These are phyloP conservation scores for Fistularia commersonii DNA, from an alignment of 2,797 vertebrate species.

Conservation along the genomic window DNA sequence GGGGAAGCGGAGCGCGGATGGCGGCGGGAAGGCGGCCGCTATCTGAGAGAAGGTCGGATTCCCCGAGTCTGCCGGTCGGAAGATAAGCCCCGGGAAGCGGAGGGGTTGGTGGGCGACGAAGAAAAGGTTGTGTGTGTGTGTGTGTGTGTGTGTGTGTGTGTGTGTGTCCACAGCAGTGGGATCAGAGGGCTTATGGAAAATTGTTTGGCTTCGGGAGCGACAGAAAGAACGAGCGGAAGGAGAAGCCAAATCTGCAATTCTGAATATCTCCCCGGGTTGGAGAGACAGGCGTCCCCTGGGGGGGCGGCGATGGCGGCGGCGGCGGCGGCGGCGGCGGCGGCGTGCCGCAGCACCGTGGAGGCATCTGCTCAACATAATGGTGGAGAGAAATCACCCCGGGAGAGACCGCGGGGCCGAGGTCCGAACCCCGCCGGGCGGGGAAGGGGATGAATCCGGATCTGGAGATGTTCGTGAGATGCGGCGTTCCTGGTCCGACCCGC, in stretches of 20 bases:
- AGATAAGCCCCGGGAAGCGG: conserved; percentile 60
- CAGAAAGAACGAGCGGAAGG: conserved; percentile 30
- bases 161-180: conserved; percentile 28
- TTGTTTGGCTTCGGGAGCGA: conserved; percentile 42
- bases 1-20: too few relatives aligned
- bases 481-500: too few relatives aligned
- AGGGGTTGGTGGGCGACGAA: conserved; percentile 38
- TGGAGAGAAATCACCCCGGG: too few relatives aligned
- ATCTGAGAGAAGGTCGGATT: conserved; percentile 45
- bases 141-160: conserved; percentile 14
- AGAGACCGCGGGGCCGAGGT: too few relatives aligned
- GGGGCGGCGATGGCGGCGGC: too few relatives aligned
- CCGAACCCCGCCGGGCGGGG: too few relatives aligned
- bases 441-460: too few relatives aligned
- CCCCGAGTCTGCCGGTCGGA: conserved; percentile 53
- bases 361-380: too few relatives aligned
- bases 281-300: too few relatives aligned
- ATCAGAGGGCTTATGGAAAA: conserved; percentile 30
- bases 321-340: too few relatives aligned
- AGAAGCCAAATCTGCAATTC: conserved; percentile 56
- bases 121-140: conserved; percentile 26
- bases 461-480: too few relatives aligned
- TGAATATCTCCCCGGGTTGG: conserved; percentile 36
- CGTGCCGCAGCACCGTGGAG: too few relatives aligned
- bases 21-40: conserved; percentile 5